Conservation (phyloP, 2,113 vertebrate genomes). For the Gymnorhina tibicen region DNA sequence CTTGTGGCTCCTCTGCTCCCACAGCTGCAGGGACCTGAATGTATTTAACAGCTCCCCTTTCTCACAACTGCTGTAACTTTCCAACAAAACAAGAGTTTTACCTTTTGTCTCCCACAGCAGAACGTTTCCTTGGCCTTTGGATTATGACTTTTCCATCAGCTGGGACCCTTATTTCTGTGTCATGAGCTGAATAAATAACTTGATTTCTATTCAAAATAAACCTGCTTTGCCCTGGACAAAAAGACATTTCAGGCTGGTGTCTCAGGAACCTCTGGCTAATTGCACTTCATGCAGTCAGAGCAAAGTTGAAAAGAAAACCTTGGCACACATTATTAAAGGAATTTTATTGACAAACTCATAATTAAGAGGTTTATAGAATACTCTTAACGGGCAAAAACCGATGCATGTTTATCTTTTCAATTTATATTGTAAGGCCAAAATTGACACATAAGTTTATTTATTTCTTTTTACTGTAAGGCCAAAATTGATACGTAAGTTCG, state of each 20-base stretch:
- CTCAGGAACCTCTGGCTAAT: not conserved
- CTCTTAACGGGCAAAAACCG: not conserved
- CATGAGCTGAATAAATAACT: not conserved
- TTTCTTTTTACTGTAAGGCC: not conserved
- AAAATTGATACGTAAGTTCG: not conserved
- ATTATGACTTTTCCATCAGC: not conserved
- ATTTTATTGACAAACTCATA: not conserved
- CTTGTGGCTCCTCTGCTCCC: not conserved
- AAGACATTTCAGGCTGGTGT: not conserved
- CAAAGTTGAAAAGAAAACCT: not conserved
- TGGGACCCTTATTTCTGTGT: not conserved
- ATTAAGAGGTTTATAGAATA: not conserved
- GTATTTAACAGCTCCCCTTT: not conserved
- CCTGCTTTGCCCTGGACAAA: not conserved
- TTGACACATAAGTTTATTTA: not conserved
- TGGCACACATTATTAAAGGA: accelerated
- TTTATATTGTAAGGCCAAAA: not conserved
- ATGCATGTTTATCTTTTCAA: not conserved
- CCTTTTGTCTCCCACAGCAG: not conserved
- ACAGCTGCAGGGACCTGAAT: not conserved
- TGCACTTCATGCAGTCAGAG: not conserved
- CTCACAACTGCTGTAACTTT: not conserved
- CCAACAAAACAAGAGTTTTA: not conserved
- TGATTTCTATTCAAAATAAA: not conserved
- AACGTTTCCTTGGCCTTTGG: not conserved